Evolutionary conservation across 2,888 invertebrate genomes (phyloP), one percentile per base, ranked within the genome.

Genomic region (Cosmorhoe ocellata): DNA sequence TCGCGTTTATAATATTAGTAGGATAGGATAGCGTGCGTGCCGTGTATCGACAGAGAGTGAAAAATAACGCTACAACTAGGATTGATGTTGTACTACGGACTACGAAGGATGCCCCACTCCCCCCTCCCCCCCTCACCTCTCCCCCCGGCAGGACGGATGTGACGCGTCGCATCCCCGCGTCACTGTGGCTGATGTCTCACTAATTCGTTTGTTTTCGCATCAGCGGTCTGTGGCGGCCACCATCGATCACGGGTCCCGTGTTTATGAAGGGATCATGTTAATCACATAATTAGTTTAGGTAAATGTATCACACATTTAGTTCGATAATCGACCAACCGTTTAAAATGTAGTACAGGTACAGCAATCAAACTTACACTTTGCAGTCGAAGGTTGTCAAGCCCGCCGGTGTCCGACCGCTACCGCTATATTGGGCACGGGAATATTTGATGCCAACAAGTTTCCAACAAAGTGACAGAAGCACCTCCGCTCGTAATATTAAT

Each of bases 1-100:
- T n/a, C n/a, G n/a, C n/a, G n/a, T n/a, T n/a, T n/a, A n/a, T n/a
- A n/a, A n/a, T n/a, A n/a, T n/a, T n/a, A n/a, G n/a, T n/a, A n/a
- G n/a, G n/a, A n/a, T n/a, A n/a, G 18, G 18, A 18, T 4, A 4
- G 18, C 18, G 18, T 3, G 18, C 3, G 3, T 18, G 3, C 18
- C 4, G 4, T 18, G 4, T 2, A 18, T 18, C 18, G 18, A 18
- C 2, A 18, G 18, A 18, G 4, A 18, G 4, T 18, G 18, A 18
- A 18, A 18, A 18, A 18, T 18, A 18, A 18, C n/a, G 8, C 42
- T n/a, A n/a, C n/a, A n/a, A n/a, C n/a, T n/a, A 30, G 31, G 31
- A 53, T 53, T 38, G 50, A 51, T 51, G 47, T 33, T 14, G 24
- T 43, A 56, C 52, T 52, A 52, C 50, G 50, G 40, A 47, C 24